phyloP scores from a whole-genome alignment of 2,888 invertebrate genomes.

The Aporophyla nigra region DNA sequence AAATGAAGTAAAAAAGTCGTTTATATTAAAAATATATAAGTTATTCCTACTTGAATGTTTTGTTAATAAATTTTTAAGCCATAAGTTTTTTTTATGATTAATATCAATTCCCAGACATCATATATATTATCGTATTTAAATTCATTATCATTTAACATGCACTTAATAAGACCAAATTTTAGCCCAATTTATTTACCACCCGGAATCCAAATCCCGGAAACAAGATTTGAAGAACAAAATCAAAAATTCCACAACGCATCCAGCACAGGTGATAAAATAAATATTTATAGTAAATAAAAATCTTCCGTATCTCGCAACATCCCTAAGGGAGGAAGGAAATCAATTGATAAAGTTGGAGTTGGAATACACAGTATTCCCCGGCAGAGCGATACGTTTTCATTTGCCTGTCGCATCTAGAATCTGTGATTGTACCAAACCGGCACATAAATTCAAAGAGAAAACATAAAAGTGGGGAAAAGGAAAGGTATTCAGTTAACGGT shows the following conservation, averaged over 20 bases:
- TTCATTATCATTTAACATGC: neutral
- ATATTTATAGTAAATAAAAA: slow-evolving; percentile 75
- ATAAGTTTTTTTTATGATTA: too few relatives aligned
- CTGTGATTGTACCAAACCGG: slow-evolving; percentile 70
- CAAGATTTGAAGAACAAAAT: slow-evolving; percentile 35
- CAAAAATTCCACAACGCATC: slow-evolving; percentile 45
- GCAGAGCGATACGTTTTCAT: slow-evolving; percentile 81
- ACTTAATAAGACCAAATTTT: neutral
- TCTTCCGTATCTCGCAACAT: slow-evolving; percentile 63
- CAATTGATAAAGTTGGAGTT: slow-evolving; percentile 84
- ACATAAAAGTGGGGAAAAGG: slow-evolving; percentile 54
- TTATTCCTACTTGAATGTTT: too few relatives aligned
- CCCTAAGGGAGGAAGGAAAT: slow-evolving; percentile 76
- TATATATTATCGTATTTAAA: too few relatives aligned
- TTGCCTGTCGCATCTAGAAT: slow-evolving; percentile 78
- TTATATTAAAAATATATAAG: too few relatives aligned
- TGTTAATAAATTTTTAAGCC: too few relatives aligned
- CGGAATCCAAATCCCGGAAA: slow-evolving; percentile 30
- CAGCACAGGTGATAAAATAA: slow-evolving; percentile 65
- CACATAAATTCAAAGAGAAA: slow-evolving; percentile 66
- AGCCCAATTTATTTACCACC: slow-evolving; percentile 6
- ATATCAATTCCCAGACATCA: too few relatives aligned
- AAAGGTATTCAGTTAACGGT: slow-evolving; percentile 52
- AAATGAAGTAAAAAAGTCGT: too few relatives aligned
- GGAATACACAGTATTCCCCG: slow-evolving; percentile 74